Evolutionary conservation across 2,888 invertebrate species (phyloP).

Genomic region (Anarsia innoxiella): DNA sequence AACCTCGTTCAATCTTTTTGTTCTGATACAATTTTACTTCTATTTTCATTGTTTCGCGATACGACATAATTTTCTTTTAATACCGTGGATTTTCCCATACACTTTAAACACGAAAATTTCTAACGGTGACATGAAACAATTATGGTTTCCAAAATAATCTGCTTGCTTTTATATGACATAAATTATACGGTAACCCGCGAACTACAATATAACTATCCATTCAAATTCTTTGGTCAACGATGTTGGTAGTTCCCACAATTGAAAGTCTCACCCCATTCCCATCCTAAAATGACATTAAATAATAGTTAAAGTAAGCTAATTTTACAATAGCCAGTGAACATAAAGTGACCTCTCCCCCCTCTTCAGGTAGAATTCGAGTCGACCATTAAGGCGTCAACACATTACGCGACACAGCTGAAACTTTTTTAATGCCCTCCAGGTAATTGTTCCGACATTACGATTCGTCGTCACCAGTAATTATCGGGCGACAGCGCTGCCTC

Average conservation of each 20-base stretch:
- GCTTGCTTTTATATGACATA: constrained; percentile 17
- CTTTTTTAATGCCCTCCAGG: constrained; percentile 36
- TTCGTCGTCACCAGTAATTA: constrained; percentile 44
- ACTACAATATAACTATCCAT: constrained; percentile 47
- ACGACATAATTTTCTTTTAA: too few species aligned
- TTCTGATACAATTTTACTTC: too few species aligned
- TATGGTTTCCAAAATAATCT: constrained; percentile 3
- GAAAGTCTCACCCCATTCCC: constrained; percentile 50
- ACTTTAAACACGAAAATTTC: background rate
- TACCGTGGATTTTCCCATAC: background rate
- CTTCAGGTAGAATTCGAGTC: constrained; percentile 33
- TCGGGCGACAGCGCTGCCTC: constrained; percentile 36
- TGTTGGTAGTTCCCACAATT: constrained; percentile 53
- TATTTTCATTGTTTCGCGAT: too few species aligned
- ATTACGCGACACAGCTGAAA: constrained; percentile 41
- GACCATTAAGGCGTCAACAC: constrained; percentile 50
- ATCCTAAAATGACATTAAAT: constrained; percentile 59
- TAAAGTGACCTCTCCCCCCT: constrained; percentile 35
- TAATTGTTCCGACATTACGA: constrained; percentile 53
- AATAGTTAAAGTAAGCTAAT: constrained; percentile 62
- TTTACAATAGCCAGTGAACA: constrained; percentile 42
- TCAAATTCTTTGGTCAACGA: constrained; percentile 46
- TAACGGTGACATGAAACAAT: constrained; percentile 2
- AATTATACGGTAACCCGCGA: constrained; percentile 29
- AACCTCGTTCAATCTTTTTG: too few species aligned